Evolutionary conservation across 1,140 invertebrate genomes (phyloP).

Genomic region (Nixonia krombeini): DNA sequence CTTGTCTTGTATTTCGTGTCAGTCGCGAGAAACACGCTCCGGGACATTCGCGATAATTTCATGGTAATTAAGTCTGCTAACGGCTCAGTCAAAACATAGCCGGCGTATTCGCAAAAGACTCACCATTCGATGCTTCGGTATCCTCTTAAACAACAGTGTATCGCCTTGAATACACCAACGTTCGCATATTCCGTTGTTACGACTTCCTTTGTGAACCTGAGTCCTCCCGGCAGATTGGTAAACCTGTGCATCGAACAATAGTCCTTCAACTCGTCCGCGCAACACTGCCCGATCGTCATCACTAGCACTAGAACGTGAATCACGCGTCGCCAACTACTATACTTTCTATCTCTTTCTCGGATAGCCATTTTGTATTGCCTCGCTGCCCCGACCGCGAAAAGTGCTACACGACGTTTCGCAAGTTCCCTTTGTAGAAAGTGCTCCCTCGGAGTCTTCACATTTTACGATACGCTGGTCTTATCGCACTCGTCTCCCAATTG

Average conservation of each 20-base stretch:
- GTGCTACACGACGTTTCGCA: not conserved
- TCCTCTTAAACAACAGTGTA: constrained; percentile 82
- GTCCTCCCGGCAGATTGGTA: constrained; percentile 59
- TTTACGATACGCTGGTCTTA: too few relatives aligned
- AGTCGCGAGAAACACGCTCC: too few relatives aligned
- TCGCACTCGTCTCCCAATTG: too few relatives aligned
- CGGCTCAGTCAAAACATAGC: too few relatives aligned
- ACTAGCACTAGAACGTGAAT: constrained; percentile 22
- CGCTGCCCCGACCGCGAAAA: not conserved
- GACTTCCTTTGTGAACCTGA: constrained; percentile 81
- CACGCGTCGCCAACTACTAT: constrained; percentile 3
- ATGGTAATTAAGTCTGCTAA: too few relatives aligned
- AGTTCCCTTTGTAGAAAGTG: not conserved
- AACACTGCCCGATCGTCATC: constrained; percentile 12
- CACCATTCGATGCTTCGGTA: constrained; percentile 85
- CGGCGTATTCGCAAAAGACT: too few relatives aligned
- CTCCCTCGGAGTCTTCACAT: too few relatives aligned
- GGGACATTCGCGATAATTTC: too few relatives aligned
- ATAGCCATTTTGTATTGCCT: not conserved
- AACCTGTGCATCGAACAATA: constrained; percentile 66
- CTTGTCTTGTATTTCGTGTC: too few relatives aligned
- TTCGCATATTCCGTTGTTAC: constrained; percentile 77
- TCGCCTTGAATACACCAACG: constrained; percentile 79
- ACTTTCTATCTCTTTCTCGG: not conserved
- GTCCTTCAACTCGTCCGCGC: constrained; percentile 63